Evolutionary conservation across 2,888 invertebrate genomes (phyloP).

Genomic region (Maniola hyperantus): DNA sequence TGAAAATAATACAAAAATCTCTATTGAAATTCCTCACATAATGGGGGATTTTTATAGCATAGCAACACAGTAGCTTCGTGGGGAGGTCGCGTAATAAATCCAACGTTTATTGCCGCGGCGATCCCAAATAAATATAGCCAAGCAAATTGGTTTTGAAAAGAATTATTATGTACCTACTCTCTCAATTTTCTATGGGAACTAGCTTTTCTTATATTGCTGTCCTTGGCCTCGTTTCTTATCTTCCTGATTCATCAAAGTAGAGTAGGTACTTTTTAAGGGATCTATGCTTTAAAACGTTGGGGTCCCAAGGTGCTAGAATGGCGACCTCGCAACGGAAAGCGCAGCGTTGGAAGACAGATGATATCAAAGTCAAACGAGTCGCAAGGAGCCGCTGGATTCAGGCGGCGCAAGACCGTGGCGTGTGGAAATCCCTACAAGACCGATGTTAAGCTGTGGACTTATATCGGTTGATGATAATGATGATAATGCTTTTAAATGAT

Average conservation of each 20-base stretch:
- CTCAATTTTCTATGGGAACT: not conserved
- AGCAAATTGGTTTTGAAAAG: constrained; percentile 17
- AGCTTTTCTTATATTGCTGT: not conserved
- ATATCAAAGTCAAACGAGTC: too few relatives aligned
- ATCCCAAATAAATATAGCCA: constrained; percentile 30
- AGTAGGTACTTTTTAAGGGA: too few relatives aligned
- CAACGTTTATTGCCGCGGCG: constrained; percentile 27
- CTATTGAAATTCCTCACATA: not conserved
- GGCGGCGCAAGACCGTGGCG: too few relatives aligned
- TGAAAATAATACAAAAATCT: not conserved
- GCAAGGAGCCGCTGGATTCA: too few relatives aligned
- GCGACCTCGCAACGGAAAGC: too few relatives aligned
- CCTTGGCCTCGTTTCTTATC: constrained; percentile 3
- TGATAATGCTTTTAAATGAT: too few relatives aligned
- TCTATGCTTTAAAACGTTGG: too few relatives aligned
- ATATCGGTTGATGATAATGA: too few relatives aligned
- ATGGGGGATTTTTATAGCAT: constrained; percentile 7
- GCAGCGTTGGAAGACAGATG: too few relatives aligned
- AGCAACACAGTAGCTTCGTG: constrained; percentile 24
- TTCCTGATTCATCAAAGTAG: not conserved
- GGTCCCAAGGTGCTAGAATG: too few relatives aligned
- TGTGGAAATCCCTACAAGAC: too few relatives aligned
- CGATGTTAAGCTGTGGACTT: too few relatives aligned
- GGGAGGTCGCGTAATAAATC: constrained; percentile 35
- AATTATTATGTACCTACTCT: constrained; percentile 12